Conservation (phyloP, 2,888 invertebrate genomes). For the Bruchidius siliquastri region DNA sequence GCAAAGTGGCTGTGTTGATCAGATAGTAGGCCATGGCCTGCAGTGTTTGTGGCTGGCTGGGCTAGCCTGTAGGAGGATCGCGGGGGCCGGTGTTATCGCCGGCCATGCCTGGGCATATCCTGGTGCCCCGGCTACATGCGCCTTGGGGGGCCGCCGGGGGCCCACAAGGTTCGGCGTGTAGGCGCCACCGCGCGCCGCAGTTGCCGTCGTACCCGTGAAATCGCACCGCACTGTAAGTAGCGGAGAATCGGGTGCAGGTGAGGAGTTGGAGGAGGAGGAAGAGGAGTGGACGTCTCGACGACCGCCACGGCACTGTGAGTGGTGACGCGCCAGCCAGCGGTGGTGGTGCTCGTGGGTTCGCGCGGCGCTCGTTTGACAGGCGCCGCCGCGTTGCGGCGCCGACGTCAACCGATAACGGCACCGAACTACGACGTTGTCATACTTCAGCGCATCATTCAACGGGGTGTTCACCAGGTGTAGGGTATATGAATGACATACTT, state of each 20-base stretch:
- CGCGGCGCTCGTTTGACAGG: neutral
- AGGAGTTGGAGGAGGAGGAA: neutral
- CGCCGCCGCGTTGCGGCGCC: neutral
- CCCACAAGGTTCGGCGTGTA: neutral
- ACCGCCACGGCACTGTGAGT: neutral
- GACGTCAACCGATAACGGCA: neutral
- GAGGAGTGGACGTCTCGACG: neutral
- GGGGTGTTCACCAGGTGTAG: too few relatives aligned
- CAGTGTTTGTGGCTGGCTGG: neutral
- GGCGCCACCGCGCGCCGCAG: neutral
- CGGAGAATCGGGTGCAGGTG: neutral
- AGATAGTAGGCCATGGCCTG: neutral
- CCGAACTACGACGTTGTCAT: neutral
- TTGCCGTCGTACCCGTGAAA: neutral
- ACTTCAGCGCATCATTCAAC: too few relatives aligned
- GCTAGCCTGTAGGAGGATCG: neutral
- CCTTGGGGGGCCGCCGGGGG: neutral
- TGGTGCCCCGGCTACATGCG: neutral
- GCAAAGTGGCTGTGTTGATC: neutral
- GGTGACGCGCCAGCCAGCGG: neutral
- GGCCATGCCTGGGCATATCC: neutral
- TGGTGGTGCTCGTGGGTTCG: neutral
- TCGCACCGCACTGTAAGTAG: neutral
- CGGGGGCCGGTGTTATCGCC: neutral
- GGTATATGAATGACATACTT: too few relatives aligned